Percentiles rank a stretch among this genome's conserved stretches.
These are phyloP conservation scores for Mythimna loreyi DNA, from an alignment of 2,888 invertebrate genomes.

Conservation along the genomic window DNA sequence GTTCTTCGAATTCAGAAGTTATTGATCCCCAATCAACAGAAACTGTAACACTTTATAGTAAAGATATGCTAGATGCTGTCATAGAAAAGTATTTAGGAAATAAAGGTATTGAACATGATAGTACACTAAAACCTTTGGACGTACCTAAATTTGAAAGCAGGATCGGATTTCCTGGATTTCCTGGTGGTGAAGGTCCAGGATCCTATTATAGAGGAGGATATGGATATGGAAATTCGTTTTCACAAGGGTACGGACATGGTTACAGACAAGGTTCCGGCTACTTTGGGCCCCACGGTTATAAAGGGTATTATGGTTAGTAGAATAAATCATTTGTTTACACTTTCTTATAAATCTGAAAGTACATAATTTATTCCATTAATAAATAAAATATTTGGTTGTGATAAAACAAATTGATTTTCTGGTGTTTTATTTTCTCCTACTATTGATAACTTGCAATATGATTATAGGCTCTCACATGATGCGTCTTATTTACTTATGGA, in stretches of 20 bases:
- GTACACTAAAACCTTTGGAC: background rate
- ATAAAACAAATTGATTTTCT: background rate
- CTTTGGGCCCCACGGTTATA: background rate
- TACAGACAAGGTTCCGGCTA: background rate
- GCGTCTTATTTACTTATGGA: too few species aligned
- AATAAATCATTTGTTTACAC: background rate
- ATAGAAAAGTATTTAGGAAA: background rate
- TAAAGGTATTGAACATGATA: background rate
- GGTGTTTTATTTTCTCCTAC: background rate
- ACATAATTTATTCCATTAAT: background rate
- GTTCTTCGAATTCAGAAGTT: background rate
- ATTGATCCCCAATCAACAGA: background rate
- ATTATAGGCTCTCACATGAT: too few species aligned
- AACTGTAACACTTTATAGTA: background rate
- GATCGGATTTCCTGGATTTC: background rate
- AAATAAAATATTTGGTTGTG: background rate
- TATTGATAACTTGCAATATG: background rate
- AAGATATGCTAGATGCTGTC: background rate
- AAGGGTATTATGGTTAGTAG: background rate
- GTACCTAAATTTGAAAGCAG: background rate
- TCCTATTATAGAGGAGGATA: background rate
- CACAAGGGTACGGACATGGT: background rate
- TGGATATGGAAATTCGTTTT: background rate
- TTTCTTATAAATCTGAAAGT: background rate
- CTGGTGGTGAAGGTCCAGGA: too few species aligned